A percentile compares a stretch with the other conserved stretches of the same genome.
These are phyloP conservation scores for Hylaeus anthracinus DNA, from an alignment of 1,140 invertebrate genomes.

Conservation along the genomic window DNA sequence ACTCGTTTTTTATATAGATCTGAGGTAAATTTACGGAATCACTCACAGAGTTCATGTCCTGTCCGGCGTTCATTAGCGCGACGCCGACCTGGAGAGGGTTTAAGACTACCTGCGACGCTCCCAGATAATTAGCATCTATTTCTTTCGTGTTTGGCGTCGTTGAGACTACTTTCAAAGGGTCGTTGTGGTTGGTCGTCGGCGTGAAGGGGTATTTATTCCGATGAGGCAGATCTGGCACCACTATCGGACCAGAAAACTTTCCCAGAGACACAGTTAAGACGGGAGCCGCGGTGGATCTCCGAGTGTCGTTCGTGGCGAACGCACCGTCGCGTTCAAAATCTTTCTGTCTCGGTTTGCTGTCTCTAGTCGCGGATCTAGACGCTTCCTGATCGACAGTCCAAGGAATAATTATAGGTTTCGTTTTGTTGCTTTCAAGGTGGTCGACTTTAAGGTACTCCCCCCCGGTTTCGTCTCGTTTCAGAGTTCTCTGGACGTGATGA, in stretches of 20 bases:
- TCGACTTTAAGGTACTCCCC: neutral
- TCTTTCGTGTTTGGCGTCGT: constrained; percentile 7
- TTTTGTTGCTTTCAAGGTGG: neutral
- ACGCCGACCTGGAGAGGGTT: constrained; percentile 80
- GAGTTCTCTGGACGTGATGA: neutral
- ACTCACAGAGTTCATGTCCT: constrained; percentile 60
- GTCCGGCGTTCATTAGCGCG: constrained; percentile 71
- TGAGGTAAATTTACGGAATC: neutral
- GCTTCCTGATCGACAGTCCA: neutral
- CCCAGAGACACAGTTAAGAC: constrained; percentile 17
- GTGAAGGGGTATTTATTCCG: constrained; percentile 25
- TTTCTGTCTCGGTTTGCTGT: neutral
- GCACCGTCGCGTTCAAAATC: neutral
- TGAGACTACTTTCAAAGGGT: neutral
- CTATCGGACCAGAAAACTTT: constrained; percentile 73
- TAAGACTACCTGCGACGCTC: constrained; percentile 69
- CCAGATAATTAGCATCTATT: constrained; percentile 28
- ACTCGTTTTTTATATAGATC: neutral
- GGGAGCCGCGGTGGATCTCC: neutral
- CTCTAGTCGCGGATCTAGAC: neutral
- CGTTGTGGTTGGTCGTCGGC: constrained; percentile 1
- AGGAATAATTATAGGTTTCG: neutral
- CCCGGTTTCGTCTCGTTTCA: neutral
- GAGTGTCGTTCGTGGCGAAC: neutral
- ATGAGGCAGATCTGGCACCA: constrained; percentile 69